phyloP scores from a whole-genome alignment of 37 sponge, comb jelly and placozoan species.

The Amphimedon queenslandica region DNA sequence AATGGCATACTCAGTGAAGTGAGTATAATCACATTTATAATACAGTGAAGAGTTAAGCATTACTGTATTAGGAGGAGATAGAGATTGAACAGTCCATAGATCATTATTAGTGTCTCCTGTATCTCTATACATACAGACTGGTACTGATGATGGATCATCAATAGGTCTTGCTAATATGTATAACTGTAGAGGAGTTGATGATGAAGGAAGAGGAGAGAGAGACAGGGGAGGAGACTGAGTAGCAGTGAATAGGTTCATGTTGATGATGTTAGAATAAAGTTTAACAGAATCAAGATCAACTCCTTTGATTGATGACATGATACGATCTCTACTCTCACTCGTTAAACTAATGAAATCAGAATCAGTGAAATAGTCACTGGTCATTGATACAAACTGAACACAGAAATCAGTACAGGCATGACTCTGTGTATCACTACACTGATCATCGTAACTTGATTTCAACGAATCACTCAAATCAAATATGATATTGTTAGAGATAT shows the following conservation, averaged over 20 bases:
- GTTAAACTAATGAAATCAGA: background rate
- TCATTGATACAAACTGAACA: background rate
- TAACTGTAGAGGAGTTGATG: background rate
- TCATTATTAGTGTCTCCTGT: slow-evolving; percentile 20
- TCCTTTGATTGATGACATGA: slow-evolving; percentile 20
- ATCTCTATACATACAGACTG: slow-evolving; percentile 58
- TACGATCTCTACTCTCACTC: background rate
- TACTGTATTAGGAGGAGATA: slow-evolving; percentile 4
- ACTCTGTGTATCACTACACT: slow-evolving; percentile 1
- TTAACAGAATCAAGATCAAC: slow-evolving; percentile 19
- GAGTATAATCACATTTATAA: slow-evolving; percentile 37
- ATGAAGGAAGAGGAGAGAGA: slow-evolving; percentile 37
- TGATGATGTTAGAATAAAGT: slow-evolving; percentile 35
- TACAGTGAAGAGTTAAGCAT: background rate
- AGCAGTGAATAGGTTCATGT: slow-evolving; percentile 19
- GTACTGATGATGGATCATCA: background rate
- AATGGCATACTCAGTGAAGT: slow-evolving; percentile 59
- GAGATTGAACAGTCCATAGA: slow-evolving; percentile 39
- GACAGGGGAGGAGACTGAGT: no score
- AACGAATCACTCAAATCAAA: slow-evolving; percentile 22
- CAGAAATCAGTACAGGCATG: slow-evolving; percentile 42
- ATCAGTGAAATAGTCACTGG: slow-evolving; percentile 19
- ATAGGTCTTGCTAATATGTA: no score
- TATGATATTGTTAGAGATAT: background rate
- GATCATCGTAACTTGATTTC: background rate